Base-by-base conservation (phyloP, 2,797 vertebrate genomes). In the Siniperca undulata region DNA sequence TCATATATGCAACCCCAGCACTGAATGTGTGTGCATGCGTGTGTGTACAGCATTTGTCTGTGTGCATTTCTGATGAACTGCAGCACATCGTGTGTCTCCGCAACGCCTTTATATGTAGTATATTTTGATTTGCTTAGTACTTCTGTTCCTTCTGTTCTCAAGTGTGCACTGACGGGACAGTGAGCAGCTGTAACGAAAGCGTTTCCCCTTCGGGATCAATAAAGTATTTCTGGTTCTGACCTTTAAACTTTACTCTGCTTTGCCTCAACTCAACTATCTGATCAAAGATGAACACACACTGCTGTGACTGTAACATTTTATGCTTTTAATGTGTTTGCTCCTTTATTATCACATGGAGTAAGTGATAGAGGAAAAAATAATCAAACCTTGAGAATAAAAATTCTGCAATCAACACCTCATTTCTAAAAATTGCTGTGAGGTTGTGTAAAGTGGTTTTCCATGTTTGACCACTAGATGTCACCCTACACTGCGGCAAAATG, bases 401-500 rank as follows among this genome's bases (percentile, higher is more conserved):
- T 1, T 34, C 22, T 78, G 58, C n/a, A 22, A 20, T 46, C 22
- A 65, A 52, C 38, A 19, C 36, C 7, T 40, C 7, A 50, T 4
- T 22, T 65, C 3, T 19, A 17, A 34, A 20, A 16, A 6, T 1
- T 59, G 19, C 1, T 61, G 19, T 7, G 53, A 24, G 30, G 19
- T 58, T n/a, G 56, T 24, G 19, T 16, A 11, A 60, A 22, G 30
- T 68, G 17, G 12, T 22, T 56, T 80, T 30, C 42, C 19, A 19
- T 13, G 17, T 76, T 3, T 66, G 27, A 50, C 91, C 94, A 93
- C 92, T 80, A 90, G 93, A 87, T 93, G 92, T 86, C 92, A 30
- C 62, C 78, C 14, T 81, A 44, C 46, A 65, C 82, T 59, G 76
- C 30, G 12, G 19, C 5, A 69, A 70, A 34, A 53, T n/a, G 30